Evolutionary conservation across 2,797 vertebrate species (phyloP).

Genomic region (Garrulus glandarius): DNA sequence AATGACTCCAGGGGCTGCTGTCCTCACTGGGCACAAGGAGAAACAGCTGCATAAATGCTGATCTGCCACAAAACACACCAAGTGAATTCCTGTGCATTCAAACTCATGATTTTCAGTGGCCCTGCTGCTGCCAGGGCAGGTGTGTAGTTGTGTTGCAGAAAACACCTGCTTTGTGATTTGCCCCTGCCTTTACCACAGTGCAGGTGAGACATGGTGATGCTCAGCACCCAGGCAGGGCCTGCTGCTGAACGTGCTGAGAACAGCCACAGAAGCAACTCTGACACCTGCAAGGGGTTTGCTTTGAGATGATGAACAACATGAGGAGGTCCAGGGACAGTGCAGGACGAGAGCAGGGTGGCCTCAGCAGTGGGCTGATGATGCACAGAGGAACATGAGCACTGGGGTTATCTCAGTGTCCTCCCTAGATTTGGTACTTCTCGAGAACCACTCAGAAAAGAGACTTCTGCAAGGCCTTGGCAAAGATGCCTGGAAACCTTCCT

Average conservation of each 20-base stretch:
- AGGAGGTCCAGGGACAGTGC: background rate
- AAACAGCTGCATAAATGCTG: background rate
- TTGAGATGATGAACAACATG: background rate
- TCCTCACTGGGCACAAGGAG: background rate
- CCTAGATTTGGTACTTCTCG: background rate
- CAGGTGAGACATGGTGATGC: background rate
- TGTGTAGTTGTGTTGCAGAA: fast-evolving
- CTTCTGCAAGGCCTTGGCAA: background rate
- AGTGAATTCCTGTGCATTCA: background rate
- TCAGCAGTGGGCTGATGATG: background rate
- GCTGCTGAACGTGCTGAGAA: background rate
- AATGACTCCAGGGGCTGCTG: background rate
- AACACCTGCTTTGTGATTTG: background rate
- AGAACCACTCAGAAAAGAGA: background rate
- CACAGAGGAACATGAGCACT: background rate
- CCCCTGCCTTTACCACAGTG: background rate
- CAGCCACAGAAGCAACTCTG: background rate
- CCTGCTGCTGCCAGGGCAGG: background rate
- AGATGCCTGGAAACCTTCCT: background rate
- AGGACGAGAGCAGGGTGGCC: background rate
- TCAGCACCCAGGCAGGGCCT: background rate
- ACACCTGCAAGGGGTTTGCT: fast-evolving
- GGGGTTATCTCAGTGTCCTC: background rate
- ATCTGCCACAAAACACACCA: background rate
- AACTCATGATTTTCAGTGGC: background rate